phyloP scores from a whole-genome alignment of 2,113 vertebrate species.

The Copsychus sechellarum region DNA sequence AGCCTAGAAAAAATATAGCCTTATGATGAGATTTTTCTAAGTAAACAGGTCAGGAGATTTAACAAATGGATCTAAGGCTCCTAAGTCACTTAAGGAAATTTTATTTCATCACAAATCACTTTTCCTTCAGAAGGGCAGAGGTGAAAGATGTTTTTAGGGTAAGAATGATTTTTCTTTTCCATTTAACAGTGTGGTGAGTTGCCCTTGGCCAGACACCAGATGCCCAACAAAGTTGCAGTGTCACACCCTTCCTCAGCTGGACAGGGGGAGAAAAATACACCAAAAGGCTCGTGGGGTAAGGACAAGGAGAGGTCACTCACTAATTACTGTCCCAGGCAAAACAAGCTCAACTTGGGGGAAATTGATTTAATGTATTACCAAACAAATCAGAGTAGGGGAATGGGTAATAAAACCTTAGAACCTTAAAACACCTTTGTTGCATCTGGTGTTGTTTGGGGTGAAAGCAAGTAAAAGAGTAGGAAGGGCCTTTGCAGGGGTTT shows the following conservation, averaged over 20 bases:
- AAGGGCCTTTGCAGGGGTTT: too few species aligned
- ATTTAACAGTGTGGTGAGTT: not conserved
- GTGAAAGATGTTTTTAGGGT: not conserved
- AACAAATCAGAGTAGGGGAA: not conserved
- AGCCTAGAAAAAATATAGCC: not conserved
- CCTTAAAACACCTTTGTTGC: not conserved
- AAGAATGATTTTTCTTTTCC: not conserved
- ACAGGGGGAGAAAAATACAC: not conserved
- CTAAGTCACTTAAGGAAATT: not conserved
- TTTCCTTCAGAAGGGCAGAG: not conserved
- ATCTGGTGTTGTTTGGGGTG: too few species aligned
- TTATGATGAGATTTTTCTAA: not conserved
- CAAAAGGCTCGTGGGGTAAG: not conserved
- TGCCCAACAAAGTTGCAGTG: not conserved
- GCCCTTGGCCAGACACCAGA: not conserved
- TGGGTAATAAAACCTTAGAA: not conserved
- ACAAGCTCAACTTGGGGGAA: not conserved
- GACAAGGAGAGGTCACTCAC: not conserved
- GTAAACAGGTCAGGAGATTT: not conserved
- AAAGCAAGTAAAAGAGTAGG: too few species aligned
- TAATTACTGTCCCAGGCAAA: not conserved
- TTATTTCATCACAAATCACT: not conserved
- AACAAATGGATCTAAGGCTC: not conserved
- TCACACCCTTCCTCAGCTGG: not conserved
- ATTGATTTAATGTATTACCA: not conserved